phyloP scores from a whole-genome alignment of 2,888 invertebrate genomes.

The Folsomia candida region DNA sequence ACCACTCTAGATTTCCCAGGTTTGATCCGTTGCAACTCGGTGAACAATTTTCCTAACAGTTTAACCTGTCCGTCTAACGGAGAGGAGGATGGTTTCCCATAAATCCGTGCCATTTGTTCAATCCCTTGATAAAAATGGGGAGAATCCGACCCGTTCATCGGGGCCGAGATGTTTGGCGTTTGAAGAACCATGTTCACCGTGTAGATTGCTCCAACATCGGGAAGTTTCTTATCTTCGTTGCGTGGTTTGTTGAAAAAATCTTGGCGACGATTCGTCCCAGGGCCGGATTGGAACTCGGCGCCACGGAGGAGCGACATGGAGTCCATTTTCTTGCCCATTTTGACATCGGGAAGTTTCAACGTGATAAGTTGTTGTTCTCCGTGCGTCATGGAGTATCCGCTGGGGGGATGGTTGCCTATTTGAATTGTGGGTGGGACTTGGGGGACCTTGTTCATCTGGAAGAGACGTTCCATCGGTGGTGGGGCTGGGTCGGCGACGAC shows the following conservation, averaged over 20 bases:
- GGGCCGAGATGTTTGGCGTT: slow-evolving; percentile 35
- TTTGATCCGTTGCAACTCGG: slow-evolving; percentile 29
- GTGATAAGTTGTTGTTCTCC: slow-evolving; percentile 30
- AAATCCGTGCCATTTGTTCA: slow-evolving; percentile 16
- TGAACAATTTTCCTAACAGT: slow-evolving; percentile 34
- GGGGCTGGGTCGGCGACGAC: not conserved
- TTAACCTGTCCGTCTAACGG: slow-evolving; percentile 38
- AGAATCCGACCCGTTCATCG: slow-evolving; percentile 27
- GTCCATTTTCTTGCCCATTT: not conserved
- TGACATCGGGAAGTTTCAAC: slow-evolving; percentile 29
- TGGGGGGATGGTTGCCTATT: slow-evolving; percentile 24
- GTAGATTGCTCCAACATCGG: slow-evolving; percentile 23
- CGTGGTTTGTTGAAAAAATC: not conserved
- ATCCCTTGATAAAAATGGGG: slow-evolving; percentile 23
- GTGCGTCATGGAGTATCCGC: slow-evolving; percentile 24
- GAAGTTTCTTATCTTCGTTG: slow-evolving; percentile 20
- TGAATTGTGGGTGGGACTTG: slow-evolving; percentile 26
- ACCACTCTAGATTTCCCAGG: slow-evolving; percentile 27
- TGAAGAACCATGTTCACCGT: slow-evolving; percentile 26
- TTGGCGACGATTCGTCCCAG: not conserved
- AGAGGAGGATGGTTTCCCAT: slow-evolving; percentile 7
- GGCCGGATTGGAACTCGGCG: not conserved
- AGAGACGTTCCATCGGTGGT: not conserved
- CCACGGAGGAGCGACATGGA: not conserved
- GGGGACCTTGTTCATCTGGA: not conserved